Conservation (phyloP, 2,113 vertebrate genomes). For the Leptobrachium ailaonicum region DNA sequence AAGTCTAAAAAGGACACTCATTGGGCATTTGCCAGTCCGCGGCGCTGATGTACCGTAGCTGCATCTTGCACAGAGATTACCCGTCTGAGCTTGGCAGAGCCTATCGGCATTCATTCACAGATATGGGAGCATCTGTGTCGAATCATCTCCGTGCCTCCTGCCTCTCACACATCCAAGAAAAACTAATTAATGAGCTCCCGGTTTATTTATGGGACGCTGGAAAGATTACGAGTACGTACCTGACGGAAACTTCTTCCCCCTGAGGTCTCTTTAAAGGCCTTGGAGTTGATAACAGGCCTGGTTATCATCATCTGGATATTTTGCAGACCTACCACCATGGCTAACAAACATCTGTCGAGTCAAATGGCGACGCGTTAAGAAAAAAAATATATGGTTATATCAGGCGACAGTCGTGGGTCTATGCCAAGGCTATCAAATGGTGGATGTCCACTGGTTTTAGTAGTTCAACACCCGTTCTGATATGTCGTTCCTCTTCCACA, state of each 20-base stretch:
- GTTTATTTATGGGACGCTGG: slow-evolving; percentile 20
- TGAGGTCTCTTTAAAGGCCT: neutral
- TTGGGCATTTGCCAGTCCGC: slow-evolving; percentile 9
- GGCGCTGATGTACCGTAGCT: slow-evolving; percentile 5
- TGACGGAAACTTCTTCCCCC: neutral
- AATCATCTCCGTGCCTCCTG: slow-evolving; percentile 3
- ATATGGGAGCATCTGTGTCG: slow-evolving; percentile 25
- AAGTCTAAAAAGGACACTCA: neutral
- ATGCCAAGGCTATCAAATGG: too few species aligned
- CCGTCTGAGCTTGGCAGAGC: slow-evolving; percentile 9
- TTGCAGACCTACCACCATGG: slow-evolving; percentile 1
- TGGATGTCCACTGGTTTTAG: too few species aligned
- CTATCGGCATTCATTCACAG: slow-evolving; percentile 23
- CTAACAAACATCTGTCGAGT: neutral
- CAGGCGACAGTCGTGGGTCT: too few species aligned
- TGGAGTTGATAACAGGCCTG: slow-evolving; percentile 6
- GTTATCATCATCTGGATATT: slow-evolving; percentile 22
- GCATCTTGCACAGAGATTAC: slow-evolving; percentile 4
- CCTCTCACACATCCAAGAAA: slow-evolving; percentile 26
- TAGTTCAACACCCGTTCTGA: too few species aligned
- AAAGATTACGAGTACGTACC: slow-evolving; percentile 3
- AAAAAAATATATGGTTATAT: too few species aligned
- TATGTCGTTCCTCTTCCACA: too few species aligned
- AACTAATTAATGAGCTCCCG: slow-evolving; percentile 26
- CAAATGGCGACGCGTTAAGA: too few species aligned